phyloP scores from a whole-genome alignment of 2,113 vertebrate species.

The Maccullochella peelii region DNA sequence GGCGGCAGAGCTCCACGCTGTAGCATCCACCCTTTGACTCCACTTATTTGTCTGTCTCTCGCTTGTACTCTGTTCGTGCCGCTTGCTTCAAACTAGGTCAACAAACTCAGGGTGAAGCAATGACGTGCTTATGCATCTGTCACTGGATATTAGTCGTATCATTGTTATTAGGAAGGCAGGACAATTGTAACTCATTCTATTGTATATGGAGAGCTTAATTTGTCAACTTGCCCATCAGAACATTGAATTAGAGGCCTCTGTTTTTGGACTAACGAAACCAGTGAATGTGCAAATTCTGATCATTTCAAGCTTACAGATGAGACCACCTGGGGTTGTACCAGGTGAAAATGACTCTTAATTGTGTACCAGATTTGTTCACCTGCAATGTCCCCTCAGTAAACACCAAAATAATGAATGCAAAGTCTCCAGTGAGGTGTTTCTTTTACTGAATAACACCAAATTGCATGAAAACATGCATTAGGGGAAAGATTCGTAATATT shows the following conservation, averaged over 20 bases:
- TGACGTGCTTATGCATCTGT: slow-evolving; percentile 61
- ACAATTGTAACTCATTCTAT: slow-evolving; percentile 33
- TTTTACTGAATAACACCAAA: not conserved
- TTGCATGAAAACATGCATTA: not conserved
- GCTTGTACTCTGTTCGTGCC: not conserved
- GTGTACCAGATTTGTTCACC: not conserved
- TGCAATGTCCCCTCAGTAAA: not conserved
- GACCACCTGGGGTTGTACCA: not conserved
- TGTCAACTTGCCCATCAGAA: slow-evolving; percentile 31
- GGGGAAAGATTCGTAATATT: not conserved
- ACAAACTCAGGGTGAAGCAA: slow-evolving; percentile 40
- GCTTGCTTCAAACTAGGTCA: slow-evolving; percentile 63
- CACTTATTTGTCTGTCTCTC: slow-evolving; percentile 30
- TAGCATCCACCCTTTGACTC: slow-evolving; percentile 36
- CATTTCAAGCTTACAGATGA: not conserved
- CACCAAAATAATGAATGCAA: not conserved
- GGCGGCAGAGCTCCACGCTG: not conserved
- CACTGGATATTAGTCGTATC: slow-evolving; percentile 53
- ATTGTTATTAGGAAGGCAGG: slow-evolving; percentile 33
- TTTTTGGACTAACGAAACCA: not conserved
- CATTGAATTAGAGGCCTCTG: not conserved
- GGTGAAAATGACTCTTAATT: not conserved
- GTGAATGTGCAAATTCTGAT: not conserved
- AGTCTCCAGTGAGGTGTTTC: not conserved
- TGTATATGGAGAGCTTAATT: slow-evolving; percentile 21